Conservation (phyloP, 2,113 vertebrate species). For the Chionomys nivalis region DNA sequence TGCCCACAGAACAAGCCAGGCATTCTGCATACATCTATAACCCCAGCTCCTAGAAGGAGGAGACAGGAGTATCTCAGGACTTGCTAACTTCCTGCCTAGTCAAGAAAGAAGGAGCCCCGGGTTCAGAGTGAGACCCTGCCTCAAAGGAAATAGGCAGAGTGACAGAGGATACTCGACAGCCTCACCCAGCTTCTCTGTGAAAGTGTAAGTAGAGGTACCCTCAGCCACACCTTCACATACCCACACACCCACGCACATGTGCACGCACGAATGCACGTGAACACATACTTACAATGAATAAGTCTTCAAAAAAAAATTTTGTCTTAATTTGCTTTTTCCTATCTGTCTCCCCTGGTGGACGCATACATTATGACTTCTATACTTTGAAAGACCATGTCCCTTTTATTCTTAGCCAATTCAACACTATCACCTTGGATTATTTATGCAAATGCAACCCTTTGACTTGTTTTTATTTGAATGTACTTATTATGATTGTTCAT, state of each 20-base stretch:
- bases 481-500: constrained; percentile 74
- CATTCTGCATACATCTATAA: neutral
- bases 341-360: neutral
- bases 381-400: neutral
- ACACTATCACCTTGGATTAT: constrained; percentile 67
- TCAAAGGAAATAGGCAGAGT: neutral
- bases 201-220: neutral
- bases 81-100: neutral
- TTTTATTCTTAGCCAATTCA: constrained; percentile 40
- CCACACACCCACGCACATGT: neutral
- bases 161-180: too few relatives aligned
- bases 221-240: neutral
- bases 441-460: constrained; percentile 64
- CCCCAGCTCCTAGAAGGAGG: neutral
- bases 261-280: neutral
- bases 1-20: neutral
- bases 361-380: neutral
- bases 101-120: neutral
- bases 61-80: neutral
- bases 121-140: neutral
- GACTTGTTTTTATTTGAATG: constrained; percentile 76
- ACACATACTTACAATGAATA: neutral
- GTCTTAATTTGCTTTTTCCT: neutral
- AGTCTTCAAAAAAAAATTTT: neutral
- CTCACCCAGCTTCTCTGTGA: too few relatives aligned